Evolutionary conservation across 2,888 invertebrate genomes (phyloP).

Genomic region (Leistus spinibarbis): DNA sequence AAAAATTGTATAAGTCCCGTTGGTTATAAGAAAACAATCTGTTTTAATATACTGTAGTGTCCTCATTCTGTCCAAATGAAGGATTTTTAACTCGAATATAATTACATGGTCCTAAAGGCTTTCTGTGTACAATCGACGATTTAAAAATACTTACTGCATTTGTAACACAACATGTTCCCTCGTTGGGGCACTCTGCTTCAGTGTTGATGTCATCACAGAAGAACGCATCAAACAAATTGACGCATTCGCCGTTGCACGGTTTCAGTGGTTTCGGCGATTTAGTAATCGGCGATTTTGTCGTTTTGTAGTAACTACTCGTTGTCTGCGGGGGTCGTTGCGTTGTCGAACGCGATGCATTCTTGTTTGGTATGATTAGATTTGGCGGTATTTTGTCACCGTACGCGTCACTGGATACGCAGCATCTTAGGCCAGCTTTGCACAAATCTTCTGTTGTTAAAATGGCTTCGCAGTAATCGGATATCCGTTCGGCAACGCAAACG

Average conservation of each 20-base stretch:
- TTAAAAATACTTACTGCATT: not conserved
- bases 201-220: constrained; percentile 86
- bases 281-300: constrained; percentile 50
- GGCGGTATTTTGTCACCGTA: constrained; percentile 74
- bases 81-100: no score
- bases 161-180: constrained; percentile 79
- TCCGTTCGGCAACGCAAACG: constrained; percentile 80
- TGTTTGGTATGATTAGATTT: constrained; percentile 74
- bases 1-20: no score
- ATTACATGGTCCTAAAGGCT: no score
- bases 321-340: constrained; percentile 51
- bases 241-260: constrained; percentile 84
- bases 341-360: constrained; percentile 45
- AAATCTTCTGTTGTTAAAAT: constrained; percentile 74
- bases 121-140: not conserved
- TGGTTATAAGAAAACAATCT: no score
- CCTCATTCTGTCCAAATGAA: no score
- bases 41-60: no score
- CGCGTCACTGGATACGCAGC: constrained; percentile 80
- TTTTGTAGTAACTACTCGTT: constrained; percentile 48
- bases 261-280: constrained; percentile 58
- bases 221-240: constrained; percentile 79
- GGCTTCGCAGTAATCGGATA: constrained; percentile 86
- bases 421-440: constrained; percentile 76
- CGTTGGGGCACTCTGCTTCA: constrained; percentile 75